Conservation (phyloP, 2,113 vertebrate genomes). For the Sardina pilchardus region DNA sequence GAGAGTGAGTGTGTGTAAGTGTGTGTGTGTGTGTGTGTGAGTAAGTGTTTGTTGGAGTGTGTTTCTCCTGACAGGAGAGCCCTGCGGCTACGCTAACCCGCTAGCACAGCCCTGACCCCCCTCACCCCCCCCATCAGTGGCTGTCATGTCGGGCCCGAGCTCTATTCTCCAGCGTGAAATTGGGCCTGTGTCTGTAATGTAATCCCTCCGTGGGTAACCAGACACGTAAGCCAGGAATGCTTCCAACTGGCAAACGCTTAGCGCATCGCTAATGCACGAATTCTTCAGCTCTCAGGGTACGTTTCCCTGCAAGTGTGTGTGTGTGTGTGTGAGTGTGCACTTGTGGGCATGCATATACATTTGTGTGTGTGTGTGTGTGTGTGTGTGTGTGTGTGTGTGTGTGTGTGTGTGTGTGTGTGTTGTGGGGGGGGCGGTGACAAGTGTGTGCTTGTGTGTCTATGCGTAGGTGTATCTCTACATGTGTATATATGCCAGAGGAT, state of each 20-base stretch:
- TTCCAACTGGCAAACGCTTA: background rate
- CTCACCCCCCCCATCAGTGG: background rate
- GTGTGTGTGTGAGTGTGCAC: background rate
- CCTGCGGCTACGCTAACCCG: background rate
- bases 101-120: background rate
- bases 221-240: background rate
- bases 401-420: too few species aligned
- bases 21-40: background rate
- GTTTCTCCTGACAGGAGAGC: background rate
- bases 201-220: background rate
- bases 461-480: too few species aligned
- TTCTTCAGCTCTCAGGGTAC: background rate
- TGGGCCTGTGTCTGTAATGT: conserved; percentile 8
- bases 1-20: too few species aligned
- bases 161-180: background rate
- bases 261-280: background rate
- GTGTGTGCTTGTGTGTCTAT: too few species aligned
- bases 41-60: background rate
- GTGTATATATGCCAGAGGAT: too few species aligned
- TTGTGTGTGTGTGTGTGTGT: too few species aligned
- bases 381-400: too few species aligned
- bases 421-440: too few species aligned
- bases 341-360: too few species aligned
- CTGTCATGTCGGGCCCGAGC: background rate
- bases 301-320: background rate